Base-by-base conservation (phyloP, 2,888 invertebrate genomes). In the Leptogaster cylindrica region DNA sequence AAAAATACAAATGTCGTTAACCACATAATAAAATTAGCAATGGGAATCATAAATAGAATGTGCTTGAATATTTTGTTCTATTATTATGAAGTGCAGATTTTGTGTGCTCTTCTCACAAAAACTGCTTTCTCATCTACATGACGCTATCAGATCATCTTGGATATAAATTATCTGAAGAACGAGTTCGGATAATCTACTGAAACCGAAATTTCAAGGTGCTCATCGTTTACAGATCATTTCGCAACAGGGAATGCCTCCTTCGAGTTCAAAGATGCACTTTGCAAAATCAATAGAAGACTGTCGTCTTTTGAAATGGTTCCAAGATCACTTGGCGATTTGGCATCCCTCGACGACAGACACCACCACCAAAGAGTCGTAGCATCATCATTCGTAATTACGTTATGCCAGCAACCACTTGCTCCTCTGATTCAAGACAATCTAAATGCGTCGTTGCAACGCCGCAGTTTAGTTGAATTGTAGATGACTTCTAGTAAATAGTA, bases 301-400 rank as follows among this genome's bases (percentile, higher is more conserved):
- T 31, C 20, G 31, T 31, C 7, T 52, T 33, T 52, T 52, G 52
- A 52, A 52, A n/a, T n/a, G 20, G 33, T 52, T 52, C 52, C 52
- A 52, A 52, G 18, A 52, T 31, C 2, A 31, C 18, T 52, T 52
- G 33, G 52, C 18, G 3, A 31, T 33, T 52, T 52, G 33, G 52
- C 52, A 52, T 16, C 12, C 33, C 10, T 8, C 16, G 14, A 5
- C 25, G 8, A 33, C 33, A 52, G 33, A 52, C 52, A 10, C 14
- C 36, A 14, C 14, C 4, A 7, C 4, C 7, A n/a, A 36, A 36
- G 3, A 36, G 2, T 1, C 14, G n/a, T 52, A 52, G 8, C 46
- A 46, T 8, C 23, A 20, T 46, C 46, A 10, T 52, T 8, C 2
- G 20, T n/a, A 5, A 2, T 20, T 10, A 52, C 6, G 25, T n/a